A percentile compares a stretch with the other conserved stretches of the same genome.
These are phyloP conservation scores for Drepana arcuata DNA, from an alignment of 1,140 invertebrate species.

Conservation along the genomic window DNA sequence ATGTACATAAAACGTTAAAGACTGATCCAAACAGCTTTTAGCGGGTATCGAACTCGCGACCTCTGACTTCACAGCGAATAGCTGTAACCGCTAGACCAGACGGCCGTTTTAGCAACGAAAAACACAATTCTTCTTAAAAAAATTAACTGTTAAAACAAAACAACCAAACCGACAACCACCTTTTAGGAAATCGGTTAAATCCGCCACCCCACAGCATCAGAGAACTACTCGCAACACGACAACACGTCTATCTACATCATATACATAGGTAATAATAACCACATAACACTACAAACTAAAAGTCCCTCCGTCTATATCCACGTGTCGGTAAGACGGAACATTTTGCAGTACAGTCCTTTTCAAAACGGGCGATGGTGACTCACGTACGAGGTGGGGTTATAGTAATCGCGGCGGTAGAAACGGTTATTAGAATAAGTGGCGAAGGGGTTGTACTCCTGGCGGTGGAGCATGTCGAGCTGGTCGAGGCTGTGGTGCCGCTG, in stretches of 20 bases:
- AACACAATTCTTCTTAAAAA: no score
- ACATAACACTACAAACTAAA: conserved; percentile 33
- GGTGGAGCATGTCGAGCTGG: conserved; percentile 60
- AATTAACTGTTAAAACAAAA: not conserved
- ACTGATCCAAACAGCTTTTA: no score
- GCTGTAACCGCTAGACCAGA: no score
- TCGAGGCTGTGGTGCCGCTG: conserved; percentile 63
- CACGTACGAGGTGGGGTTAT: conserved; percentile 46
- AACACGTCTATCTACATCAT: conserved; percentile 17
- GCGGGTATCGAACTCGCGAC: no score
- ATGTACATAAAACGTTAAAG: no score
- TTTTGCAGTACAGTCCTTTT: conserved; percentile 66
- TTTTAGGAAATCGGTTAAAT: no score
- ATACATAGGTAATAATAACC: conserved; percentile 13
- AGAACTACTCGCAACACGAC: conserved; percentile 22
- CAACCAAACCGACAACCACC: no score
- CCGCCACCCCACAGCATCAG: no score
- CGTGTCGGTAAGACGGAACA: conserved; percentile 57
- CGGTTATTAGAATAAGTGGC: conserved; percentile 17
- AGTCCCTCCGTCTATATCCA: conserved; percentile 49
- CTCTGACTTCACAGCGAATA: no score
- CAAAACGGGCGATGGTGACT: conserved; percentile 62
- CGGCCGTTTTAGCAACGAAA: no score
- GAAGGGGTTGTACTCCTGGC: conserved; percentile 44
- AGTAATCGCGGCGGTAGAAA: conserved; percentile 42